Base-by-base conservation (phyloP, 2,888 invertebrate genomes). In the Kryphioiulus occultus region DNA sequence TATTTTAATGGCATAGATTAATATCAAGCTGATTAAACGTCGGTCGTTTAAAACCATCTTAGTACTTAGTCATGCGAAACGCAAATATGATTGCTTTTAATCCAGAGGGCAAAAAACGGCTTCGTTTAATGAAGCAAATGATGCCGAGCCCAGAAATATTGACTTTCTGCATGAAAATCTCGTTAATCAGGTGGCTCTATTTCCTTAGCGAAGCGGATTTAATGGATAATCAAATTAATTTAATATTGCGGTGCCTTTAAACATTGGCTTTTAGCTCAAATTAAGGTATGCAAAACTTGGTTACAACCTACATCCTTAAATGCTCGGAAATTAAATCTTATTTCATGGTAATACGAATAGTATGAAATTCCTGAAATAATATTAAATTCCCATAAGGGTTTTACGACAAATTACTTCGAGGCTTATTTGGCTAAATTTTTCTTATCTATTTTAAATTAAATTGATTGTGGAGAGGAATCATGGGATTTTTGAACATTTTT, bases 91-190 rank as follows among this genome's bases (percentile, higher is more conserved):
- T 59, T 59, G 2, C 59, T 59, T 59, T 59, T 59, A 59, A 59
- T 59, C 59, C n/a, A 59, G 59, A n/a, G 9, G 39, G 59, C 59
- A 59, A 59, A 59, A 59, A 59, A 59, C 59, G n/a, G 59, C 0
- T n/a, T n/a, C 3, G 59, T 59, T 59, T 59, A 59, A 59, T 59
- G 59, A 59, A 59, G 59, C 59, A 59, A 59, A 59, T 59, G 59
- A 59, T 59, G 59, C 4, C 22, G 9, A n/a, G n/a, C n/a, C 59
- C 22, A 59, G 22, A 59, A 59, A 59, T 59, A 59, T 59, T n/a
- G 59, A 59, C 59, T 59, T 59, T 59, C 59, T 59, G 59, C 59
- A 59, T 59, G 59, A 59, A 59, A 59, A 59, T 59, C 5, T n/a
- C 59, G 59, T 59, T n/a, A 59, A 59, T 59, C 59, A 59, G 9